Evolutionary conservation across 1,140 invertebrate genomes (phyloP).

Genomic region (Hycleus cichorii): DNA sequence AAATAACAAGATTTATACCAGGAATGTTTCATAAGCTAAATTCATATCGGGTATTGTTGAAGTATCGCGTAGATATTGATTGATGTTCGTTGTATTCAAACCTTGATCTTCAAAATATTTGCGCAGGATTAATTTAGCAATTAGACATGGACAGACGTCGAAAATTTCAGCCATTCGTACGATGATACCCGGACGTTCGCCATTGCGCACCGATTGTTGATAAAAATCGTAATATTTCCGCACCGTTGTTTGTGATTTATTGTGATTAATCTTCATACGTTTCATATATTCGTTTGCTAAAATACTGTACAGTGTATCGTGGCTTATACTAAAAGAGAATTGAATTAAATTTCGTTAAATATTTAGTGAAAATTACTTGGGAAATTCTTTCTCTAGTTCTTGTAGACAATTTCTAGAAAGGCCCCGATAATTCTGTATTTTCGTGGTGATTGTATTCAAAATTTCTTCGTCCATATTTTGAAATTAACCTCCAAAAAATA

Average conservation of each 20-base stretch:
- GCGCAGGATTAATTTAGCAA: constrained; percentile 60
- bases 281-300: constrained; percentile 41
- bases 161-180: constrained; percentile 49
- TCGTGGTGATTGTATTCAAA: no score
- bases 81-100: constrained; percentile 39
- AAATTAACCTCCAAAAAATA: no score
- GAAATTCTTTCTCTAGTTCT: constrained; percentile 37
- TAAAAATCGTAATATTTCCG: constrained; percentile 36
- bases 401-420: constrained; percentile 40
- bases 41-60: constrained; percentile 60
- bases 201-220: constrained; percentile 28
- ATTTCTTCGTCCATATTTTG: no score
- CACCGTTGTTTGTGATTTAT: constrained; percentile 27
- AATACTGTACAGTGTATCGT: constrained; percentile 48
- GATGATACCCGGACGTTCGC: constrained; percentile 46
- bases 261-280: constrained; percentile 42
- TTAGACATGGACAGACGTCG: constrained; percentile 53
- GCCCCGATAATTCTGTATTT: constrained; percentile 20
- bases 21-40: constrained; percentile 67
- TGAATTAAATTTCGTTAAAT: constrained; percentile 11
- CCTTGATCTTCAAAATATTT: constrained; percentile 43
- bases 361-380: constrained; percentile 26
- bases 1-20: constrained; percentile 54
- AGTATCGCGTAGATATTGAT: constrained; percentile 61
- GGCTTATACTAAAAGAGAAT: constrained; percentile 40